Percentiles rank a stretch among this genome's conserved stretches.
phyloP scores from a whole-genome alignment of 2,888 invertebrate species.

The Caenorhabditis sp. region DNA sequence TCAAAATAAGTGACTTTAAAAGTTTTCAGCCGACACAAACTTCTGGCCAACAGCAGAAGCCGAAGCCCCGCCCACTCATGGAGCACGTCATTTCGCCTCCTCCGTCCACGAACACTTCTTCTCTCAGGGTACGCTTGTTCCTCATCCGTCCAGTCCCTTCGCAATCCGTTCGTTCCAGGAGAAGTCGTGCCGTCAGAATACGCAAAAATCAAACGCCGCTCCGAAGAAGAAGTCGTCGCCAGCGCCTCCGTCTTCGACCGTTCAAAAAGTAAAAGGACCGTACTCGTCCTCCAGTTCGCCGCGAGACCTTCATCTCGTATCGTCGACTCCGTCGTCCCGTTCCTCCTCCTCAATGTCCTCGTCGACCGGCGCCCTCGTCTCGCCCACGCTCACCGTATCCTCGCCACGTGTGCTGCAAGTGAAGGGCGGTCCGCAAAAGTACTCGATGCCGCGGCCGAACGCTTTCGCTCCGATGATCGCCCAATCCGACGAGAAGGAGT shows the following conservation, averaged over 20 bases:
- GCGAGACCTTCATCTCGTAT: conserved; percentile 47
- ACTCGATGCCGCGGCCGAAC: conserved; percentile 55
- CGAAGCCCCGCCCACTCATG: conserved; percentile 63
- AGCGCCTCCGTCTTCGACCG: background rate
- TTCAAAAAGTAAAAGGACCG: too few relatives aligned
- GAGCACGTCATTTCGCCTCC: conserved; percentile 48
- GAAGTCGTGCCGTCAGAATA: conserved; percentile 11
- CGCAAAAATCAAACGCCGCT: background rate
- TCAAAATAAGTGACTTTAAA: too few relatives aligned
- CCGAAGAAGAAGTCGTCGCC: conserved; percentile 15
- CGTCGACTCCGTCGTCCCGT: conserved; percentile 51
- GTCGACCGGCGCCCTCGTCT: background rate
- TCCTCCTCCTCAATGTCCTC: conserved; percentile 55
- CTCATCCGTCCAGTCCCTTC: too few relatives aligned
- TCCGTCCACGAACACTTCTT: conserved; percentile 31
- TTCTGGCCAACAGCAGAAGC: conserved; percentile 48
- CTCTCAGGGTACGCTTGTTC: conserved; percentile 53
- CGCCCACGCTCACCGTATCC: conserved; percentile 33
- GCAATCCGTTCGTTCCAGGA: background rate
- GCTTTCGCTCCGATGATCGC: conserved; percentile 49
- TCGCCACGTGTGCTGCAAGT: conserved; percentile 43
- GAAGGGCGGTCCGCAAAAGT: conserved; percentile 48
- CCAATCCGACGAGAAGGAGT: conserved; percentile 48
- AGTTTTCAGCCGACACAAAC: conserved; percentile 18
- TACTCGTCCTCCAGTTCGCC: conserved; percentile 19